A percentile compares a stretch with the other conserved stretches of the same genome.
Conservation (phyloP, 2,888 invertebrate species). For the Callyntrura sp. region DNA sequence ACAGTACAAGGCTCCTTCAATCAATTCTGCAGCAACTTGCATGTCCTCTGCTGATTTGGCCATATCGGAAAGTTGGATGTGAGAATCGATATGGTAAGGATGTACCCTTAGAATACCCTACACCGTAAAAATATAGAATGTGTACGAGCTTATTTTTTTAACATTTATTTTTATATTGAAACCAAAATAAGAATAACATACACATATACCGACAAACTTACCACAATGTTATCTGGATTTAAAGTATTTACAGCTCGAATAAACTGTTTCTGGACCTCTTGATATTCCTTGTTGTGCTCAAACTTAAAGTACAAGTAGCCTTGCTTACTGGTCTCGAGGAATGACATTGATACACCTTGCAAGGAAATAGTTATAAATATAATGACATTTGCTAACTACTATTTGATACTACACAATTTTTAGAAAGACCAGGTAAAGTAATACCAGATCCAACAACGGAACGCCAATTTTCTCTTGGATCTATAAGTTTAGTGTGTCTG, state of each 20-base stretch:
- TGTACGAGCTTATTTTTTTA: neutral
- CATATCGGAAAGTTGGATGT: constrained; percentile 93
- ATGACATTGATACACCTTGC: constrained; percentile 89
- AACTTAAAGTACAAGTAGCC: constrained; percentile 90
- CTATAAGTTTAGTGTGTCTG: constrained; percentile 88
- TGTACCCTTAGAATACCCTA: constrained; percentile 90
- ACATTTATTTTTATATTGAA: no score
- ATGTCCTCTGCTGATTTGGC: constrained; percentile 92
- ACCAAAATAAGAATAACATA: constrained; percentile 25
- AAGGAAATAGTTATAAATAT: no score
- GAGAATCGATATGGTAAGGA: constrained; percentile 92
- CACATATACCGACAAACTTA: constrained; percentile 82
- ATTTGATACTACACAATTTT: no score
- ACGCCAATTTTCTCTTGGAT: constrained; percentile 91
- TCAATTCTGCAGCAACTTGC: constrained; percentile 89
- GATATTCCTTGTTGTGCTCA: constrained; percentile 91
- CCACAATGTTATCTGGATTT: constrained; percentile 92
- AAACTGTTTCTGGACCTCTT: constrained; percentile 91
- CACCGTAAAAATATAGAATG: constrained; percentile 79
- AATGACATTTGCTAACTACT: no score
- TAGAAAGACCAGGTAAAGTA: no score
- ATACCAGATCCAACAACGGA: constrained; percentile 89
- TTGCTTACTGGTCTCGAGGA: constrained; percentile 87
- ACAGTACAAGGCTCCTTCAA: constrained; percentile 92
- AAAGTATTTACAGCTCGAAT: constrained; percentile 92